Base-by-base conservation (phyloP, 2,797 vertebrate species). In the Lindbergichthys nudifrons region DNA sequence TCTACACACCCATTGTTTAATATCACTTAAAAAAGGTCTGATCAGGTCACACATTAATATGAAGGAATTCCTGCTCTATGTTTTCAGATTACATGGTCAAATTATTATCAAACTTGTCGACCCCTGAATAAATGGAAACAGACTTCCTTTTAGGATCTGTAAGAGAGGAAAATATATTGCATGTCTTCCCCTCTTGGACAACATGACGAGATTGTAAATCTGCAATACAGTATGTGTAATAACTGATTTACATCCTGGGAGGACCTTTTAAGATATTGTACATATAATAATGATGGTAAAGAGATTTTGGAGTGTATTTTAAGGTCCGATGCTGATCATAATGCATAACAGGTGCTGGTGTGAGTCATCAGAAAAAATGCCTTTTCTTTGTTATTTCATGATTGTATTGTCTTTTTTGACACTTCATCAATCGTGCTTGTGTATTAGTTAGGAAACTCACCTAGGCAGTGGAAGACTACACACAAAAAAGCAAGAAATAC, bases 1-100 rank as follows among this genome's bases (percentile, higher is more conserved):
- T 51, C n/a, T n/a, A 60, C 11, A 32, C 54, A 16, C 1, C 23
- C 53, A 75, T 77, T 73, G 68, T 82, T 69, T 68, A n/a, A 10
- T 5, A 30, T 61, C 13, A 42, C 41, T 47, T 57, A 50, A 15
- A 18, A 26, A 19, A 45, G 16, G 23, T 58, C 14, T 8, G 11
- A 21, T 23, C 0, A 1, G 43, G 36, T 56, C 59, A 72, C 13
- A 62, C 21, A 56, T 63, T 42, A 65, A 73, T 53, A 30, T 10
- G 2, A 52, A 36, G 50, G 43, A 77, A 70, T 70, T 78, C 39
- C 70, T 65, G 30, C n/a, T 68, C 23, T 32, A 12, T 21, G 21
- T 43, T 54, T 50, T 42, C 9, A 70, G n/a, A 9, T 52, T 41
- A 51, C 61, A 54, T 32, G 4, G 32, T 41, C 1, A 32, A 32